Conservation (phyloP, 2,888 invertebrate genomes). For the Beris morrisii region DNA sequence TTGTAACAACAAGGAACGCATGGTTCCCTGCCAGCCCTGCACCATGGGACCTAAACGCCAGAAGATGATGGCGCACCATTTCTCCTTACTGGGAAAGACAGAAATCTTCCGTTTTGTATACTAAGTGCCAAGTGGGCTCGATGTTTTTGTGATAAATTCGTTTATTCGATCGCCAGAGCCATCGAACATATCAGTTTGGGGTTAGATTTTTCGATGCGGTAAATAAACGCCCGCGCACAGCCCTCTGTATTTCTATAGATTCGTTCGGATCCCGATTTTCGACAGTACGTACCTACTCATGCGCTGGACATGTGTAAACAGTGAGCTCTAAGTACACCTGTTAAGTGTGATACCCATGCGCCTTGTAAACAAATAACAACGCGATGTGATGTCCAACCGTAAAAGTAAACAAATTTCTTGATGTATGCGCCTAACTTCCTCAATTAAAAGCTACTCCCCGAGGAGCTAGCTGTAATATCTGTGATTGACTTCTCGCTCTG, state of each 20-base stretch:
- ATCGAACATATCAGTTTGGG: too few relatives aligned
- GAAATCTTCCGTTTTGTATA: conserved; percentile 11
- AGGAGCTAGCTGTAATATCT: conserved; percentile 16
- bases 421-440: conserved; percentile 35
- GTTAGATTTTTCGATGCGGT: too few relatives aligned
- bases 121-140: too few relatives aligned
- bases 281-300: background rate
- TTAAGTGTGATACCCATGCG: conserved; percentile 28
- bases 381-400: conserved; percentile 33
- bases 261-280: too few relatives aligned
- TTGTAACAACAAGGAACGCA: conserved; percentile 10
- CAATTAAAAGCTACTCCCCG: conserved; percentile 28
- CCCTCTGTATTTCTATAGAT: too few relatives aligned
- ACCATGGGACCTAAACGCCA: conserved; percentile 23
- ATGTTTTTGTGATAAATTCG: too few relatives aligned
- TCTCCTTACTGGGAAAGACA: background rate
- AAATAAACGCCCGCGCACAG: too few relatives aligned
- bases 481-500: conserved; percentile 18
- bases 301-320: conserved; percentile 28
- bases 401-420: conserved; percentile 30
- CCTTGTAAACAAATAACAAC: conserved; percentile 24
- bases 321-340: conserved; percentile 27
- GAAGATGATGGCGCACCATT: conserved; percentile 11
- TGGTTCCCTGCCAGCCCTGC: conserved; percentile 8
- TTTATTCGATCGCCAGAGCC: too few relatives aligned